Conservation (phyloP, 2,113 vertebrate species). For the Tylochromis polylepis region DNA sequence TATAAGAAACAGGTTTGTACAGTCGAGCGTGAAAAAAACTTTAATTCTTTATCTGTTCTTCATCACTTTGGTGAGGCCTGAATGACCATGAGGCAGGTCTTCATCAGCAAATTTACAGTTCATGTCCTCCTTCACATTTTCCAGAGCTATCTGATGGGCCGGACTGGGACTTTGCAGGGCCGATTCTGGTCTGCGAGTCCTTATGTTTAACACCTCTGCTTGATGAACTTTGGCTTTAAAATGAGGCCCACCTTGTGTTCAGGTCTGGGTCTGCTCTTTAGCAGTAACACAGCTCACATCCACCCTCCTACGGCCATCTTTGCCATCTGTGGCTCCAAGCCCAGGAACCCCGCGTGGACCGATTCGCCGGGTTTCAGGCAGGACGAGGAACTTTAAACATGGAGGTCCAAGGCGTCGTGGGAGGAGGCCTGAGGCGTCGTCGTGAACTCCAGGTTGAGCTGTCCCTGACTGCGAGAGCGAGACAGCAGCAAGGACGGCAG, state of each 20-base stretch:
- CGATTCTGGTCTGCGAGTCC: not conserved
- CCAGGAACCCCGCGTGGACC: not conserved
- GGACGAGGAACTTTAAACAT: not conserved
- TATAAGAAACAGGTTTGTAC: not conserved
- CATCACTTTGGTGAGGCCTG: not conserved
- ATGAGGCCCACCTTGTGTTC: not conserved
- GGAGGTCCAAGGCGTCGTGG: not conserved
- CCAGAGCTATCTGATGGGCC: too few species aligned
- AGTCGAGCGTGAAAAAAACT: rapidly evolving
- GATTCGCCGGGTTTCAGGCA: not conserved
- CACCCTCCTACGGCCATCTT: not conserved
- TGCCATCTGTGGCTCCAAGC: not conserved
- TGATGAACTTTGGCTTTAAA: not conserved
- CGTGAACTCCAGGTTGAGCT: not conserved
- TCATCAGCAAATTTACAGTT: not conserved
- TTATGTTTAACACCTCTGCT: not conserved
- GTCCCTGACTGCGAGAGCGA: conserved; percentile 30
- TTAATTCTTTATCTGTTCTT: not conserved
- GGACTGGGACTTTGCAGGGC: not conserved
- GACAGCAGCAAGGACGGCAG: not conserved
- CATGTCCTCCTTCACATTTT: not conserved
- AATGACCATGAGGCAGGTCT: not conserved
- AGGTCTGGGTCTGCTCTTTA: not conserved
- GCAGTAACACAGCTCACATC: not conserved
- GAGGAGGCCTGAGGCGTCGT: not conserved